Evolutionary conservation across 2,888 invertebrate genomes (phyloP), one percentile per base, ranked within the genome.

Genomic region (Pseudoips prasinana): DNA sequence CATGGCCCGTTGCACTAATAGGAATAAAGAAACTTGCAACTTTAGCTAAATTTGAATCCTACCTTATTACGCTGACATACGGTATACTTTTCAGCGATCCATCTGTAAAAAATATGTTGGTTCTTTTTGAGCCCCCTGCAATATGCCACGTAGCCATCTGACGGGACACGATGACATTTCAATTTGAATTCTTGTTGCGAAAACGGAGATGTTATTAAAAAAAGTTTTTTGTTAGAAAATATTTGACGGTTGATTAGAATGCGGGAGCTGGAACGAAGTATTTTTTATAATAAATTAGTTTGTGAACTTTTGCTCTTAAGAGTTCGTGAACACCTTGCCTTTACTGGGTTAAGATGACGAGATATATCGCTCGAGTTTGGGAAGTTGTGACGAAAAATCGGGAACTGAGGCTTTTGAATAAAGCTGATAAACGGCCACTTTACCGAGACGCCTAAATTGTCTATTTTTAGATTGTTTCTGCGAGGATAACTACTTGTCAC

Each of bases 1-100:
- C 84, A 83, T 78, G 73, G 73, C 60, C 72, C 72, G 76, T 56
- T 81, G 85, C 85, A 83, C 84, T 82, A 82, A 85, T 82, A 79
- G 76, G 77, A 76, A 78, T 81, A 78, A 79, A 76, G 72, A 64
- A 62, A 60, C 50, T 49, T 61, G 59, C 56, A 54, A 53, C 52
- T 50, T 53, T 45, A 49, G 32, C 10, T 32, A 32, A 57, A 40
- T 29, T 34, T 18, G 3, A 17, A 25, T 9, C 19, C 38, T 29
- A 39, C 58, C 50, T 50, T 74, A 72, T 55, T 10, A 8, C 38
- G 1, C 22, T 10, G 0, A 1, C 0, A 34, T 65, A 75, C 64
- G 59, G 48, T 28, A 35, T 39, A 61, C 47, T 56, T 64, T 68
- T 28, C 26, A 33, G 26, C 39, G 29, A 20, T 19, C 7, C 6